These are phyloP conservation scores for Entelurus aequoreus DNA, from an alignment of 2,113 vertebrate genomes.

Conservation along the genomic window DNA sequence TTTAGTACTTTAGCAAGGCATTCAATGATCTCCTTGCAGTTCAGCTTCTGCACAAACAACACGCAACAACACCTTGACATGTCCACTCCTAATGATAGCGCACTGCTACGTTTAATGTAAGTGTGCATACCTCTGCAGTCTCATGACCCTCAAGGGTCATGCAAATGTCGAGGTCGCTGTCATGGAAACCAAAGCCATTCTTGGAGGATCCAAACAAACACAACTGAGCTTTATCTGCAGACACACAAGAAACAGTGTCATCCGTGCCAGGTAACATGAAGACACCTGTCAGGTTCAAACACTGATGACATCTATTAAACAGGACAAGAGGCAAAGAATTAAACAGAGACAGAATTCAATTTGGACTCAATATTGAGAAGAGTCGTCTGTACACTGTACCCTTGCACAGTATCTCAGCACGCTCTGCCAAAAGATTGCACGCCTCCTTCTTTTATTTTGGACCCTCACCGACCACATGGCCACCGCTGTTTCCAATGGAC, in stretches of 20 bases:
- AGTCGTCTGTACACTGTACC: too few species aligned
- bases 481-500: too few species aligned
- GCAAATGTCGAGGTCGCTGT: conserved; percentile 98
- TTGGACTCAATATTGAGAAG: too few species aligned
- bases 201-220: conserved; percentile 98
- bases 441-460: too few species aligned
- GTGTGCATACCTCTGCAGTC: conserved; percentile 84
- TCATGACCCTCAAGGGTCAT: conserved; percentile 98
- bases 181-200: conserved; percentile 97
- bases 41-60: conserved; percentile 80
- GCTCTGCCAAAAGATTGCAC: too few species aligned
- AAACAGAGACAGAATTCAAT: too few species aligned
- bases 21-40: conserved; percentile 99
- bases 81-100: not conserved
- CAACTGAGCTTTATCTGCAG: conserved; percentile 87
- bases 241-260: not conserved
- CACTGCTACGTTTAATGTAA: too few species aligned
- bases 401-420: too few species aligned
- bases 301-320: too few species aligned
- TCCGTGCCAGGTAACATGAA: not conserved
- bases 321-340: too few species aligned
- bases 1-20: conserved; percentile 94
- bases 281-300: too few species aligned
- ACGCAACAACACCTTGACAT: not conserved
- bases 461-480: too few species aligned